Percentiles rank a stretch among this genome's conserved stretches.
Conservation (phyloP, 1,140 invertebrate genomes). For the Euwallacea fornicatus region DNA sequence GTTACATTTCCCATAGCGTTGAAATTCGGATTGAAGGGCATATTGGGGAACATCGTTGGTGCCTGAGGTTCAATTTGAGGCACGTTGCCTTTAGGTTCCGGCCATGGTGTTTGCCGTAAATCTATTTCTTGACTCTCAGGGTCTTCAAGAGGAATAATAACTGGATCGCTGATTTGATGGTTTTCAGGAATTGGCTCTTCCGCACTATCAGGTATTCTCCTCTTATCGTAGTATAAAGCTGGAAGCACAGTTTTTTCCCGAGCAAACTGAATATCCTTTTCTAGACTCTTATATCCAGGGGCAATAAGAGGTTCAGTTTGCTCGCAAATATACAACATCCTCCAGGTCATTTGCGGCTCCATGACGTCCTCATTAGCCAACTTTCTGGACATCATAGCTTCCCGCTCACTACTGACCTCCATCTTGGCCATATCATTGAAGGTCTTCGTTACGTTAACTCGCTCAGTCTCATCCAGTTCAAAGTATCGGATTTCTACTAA, state of each 20-base stretch:
- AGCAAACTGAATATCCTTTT: constrained; percentile 83
- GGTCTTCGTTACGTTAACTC: constrained; percentile 90
- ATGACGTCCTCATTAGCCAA: constrained; percentile 74
- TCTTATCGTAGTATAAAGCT: constrained; percentile 81
- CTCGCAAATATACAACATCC: constrained; percentile 68
- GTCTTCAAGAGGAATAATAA: constrained; percentile 86
- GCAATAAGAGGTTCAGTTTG: constrained; percentile 64
- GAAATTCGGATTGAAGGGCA: constrained; percentile 53
- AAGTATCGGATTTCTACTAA: constrained; percentile 84
- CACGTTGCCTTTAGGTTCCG: constrained; percentile 71
- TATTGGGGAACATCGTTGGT: constrained; percentile 56
- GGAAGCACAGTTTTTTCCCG: constrained; percentile 81
- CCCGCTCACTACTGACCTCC: constrained; percentile 82
- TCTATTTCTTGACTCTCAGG: constrained; percentile 76
- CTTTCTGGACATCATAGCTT: constrained; percentile 77
- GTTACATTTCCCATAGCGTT: constrained; percentile 49
- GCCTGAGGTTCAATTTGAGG: constrained; percentile 50
- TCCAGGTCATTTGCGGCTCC: constrained; percentile 76
- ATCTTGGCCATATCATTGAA: constrained; percentile 91
- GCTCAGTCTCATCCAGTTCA: constrained; percentile 90
- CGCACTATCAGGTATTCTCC: constrained; percentile 84
- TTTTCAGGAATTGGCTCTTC: constrained; percentile 83
- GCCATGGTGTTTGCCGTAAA: constrained; percentile 74
- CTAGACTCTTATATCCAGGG: constrained; percentile 78
- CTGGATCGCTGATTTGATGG: constrained; percentile 73